These are phyloP conservation scores for Andricus grossulariae DNA, from an alignment of 1,140 invertebrate genomes.

Conservation along the genomic window DNA sequence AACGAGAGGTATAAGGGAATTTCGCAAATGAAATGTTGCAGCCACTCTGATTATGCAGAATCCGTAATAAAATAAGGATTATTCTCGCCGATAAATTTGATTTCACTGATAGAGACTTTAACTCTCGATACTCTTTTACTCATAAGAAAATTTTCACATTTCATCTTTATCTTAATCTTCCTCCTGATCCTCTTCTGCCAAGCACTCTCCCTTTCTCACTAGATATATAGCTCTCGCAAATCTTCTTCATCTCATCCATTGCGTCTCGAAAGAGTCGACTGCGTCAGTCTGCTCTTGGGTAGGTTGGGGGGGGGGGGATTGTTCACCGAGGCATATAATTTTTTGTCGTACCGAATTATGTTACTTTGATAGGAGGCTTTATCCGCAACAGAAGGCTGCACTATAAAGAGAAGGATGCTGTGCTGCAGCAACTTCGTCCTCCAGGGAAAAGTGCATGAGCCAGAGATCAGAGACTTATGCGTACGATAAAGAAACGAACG, in stretches of 20 bases:
- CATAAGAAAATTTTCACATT: too few relatives aligned
- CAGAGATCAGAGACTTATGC: slow-evolving; percentile 26
- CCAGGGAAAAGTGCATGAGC: slow-evolving; percentile 17
- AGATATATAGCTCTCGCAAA: slow-evolving; percentile 15
- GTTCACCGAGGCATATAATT: slow-evolving; percentile 13
- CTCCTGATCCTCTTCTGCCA: slow-evolving; percentile 32
- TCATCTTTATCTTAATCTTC: not conserved
- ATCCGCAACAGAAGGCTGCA: slow-evolving; percentile 16
- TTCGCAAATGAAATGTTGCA: too few relatives aligned
- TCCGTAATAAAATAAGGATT: too few relatives aligned
- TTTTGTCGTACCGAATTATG: slow-evolving; percentile 31
- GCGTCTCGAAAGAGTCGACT: slow-evolving; percentile 17
- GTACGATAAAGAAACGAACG: slow-evolving; percentile 26
- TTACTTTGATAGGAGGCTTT: slow-evolving; percentile 22
- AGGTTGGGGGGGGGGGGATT: not conserved
- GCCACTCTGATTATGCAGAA: too few relatives aligned
- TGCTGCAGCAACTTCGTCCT: slow-evolving; percentile 4
- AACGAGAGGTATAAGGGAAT: too few relatives aligned
- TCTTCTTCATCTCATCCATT: slow-evolving; percentile 29
- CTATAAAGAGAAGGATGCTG: slow-evolving; percentile 25
- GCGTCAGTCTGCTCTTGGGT: not conserved
- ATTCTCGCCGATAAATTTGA: too few relatives aligned
- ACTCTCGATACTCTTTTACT: too few relatives aligned
- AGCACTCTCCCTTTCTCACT: slow-evolving; percentile 28
- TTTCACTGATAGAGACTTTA: too few relatives aligned